Percentiles rank a stretch among this genome's conserved stretches.
Conservation (phyloP, 2,797 vertebrate genomes). For the Lagodon rhomboides region DNA sequence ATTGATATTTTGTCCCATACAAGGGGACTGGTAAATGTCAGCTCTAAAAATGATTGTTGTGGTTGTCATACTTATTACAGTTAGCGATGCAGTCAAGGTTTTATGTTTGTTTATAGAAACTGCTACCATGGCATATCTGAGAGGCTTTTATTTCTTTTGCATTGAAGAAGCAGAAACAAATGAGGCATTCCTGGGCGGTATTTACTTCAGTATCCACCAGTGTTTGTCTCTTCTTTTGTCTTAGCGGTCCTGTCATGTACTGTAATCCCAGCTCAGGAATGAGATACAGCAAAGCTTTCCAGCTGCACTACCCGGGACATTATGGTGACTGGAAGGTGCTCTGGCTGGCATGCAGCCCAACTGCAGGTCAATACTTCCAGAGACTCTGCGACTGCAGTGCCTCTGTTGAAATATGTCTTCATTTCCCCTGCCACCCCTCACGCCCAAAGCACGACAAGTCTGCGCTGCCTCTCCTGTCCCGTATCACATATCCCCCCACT, state of each 20-base stretch:
- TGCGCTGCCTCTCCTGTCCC: slow-evolving; percentile 51
- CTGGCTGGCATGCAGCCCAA: slow-evolving; percentile 78
- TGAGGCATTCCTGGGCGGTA: slow-evolving; percentile 46
- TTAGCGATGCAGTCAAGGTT: slow-evolving; percentile 1
- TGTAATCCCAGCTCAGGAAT: slow-evolving; percentile 54
- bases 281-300: slow-evolving; percentile 59
- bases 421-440: slow-evolving; percentile 68
- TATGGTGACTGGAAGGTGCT: slow-evolving; percentile 63
- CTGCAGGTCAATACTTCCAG: slow-evolving; percentile 84
- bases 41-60: background rate
- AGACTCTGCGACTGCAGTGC: slow-evolving; percentile 81
- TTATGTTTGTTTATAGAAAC: slow-evolving; percentile 7
- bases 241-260: slow-evolving; percentile 25
- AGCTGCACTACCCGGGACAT: slow-evolving; percentile 61
- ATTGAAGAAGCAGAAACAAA: slow-evolving; percentile 22
- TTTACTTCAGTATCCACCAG: slow-evolving; percentile 55
- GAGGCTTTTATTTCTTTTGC: slow-evolving; percentile 23
- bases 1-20: no score
- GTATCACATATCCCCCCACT: slow-evolving; percentile 40
- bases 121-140: slow-evolving; percentile 9
- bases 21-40: background rate
- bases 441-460: slow-evolving; percentile 51
- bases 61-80: slow-evolving; percentile 16
- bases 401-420: slow-evolving; percentile 78
- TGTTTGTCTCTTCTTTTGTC: slow-evolving; percentile 56